Percentiles rank a stretch among this genome's conserved stretches.
Evolutionary conservation across 2,797 vertebrate species (phyloP).

Genomic region (Darevskia mixta): DNA sequence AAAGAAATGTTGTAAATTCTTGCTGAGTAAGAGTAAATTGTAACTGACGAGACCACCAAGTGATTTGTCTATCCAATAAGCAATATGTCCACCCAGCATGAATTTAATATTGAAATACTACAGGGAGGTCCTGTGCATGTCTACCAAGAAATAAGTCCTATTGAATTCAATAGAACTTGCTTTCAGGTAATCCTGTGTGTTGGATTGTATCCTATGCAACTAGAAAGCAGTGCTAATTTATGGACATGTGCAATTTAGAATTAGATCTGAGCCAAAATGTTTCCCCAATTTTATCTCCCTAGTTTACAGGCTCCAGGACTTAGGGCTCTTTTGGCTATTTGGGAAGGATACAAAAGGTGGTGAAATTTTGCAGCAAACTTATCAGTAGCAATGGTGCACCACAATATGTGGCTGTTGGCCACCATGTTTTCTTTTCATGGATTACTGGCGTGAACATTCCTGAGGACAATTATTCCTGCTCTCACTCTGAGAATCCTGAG

Average conservation of each 20-base stretch:
- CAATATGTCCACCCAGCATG: not conserved
- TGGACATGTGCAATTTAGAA: not conserved
- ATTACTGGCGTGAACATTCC: not conserved
- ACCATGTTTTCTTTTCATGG: not conserved
- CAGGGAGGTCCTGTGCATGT: not conserved
- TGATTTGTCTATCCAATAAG: not conserved
- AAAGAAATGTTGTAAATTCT: not conserved
- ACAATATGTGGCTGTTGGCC: not conserved
- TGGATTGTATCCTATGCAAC: not conserved
- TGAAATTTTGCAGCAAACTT: not conserved
- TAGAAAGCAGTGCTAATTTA: not conserved
- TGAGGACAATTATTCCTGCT: not conserved
- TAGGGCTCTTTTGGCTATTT: not conserved
- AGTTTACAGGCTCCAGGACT: not conserved
- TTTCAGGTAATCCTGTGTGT: not conserved
- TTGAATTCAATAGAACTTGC: not conserved
- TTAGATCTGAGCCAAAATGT: not conserved
- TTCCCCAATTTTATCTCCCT: not conserved
- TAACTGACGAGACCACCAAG: not conserved
- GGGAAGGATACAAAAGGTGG: too few relatives aligned
- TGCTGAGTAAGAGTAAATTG: not conserved
- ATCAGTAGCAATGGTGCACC: not conserved
- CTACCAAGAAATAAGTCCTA: not conserved
- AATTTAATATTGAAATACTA: not conserved
- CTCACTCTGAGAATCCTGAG: not conserved